Evolutionary conservation across 1,140 invertebrate genomes (phyloP).

Genomic region (Drosophila cardini): DNA sequence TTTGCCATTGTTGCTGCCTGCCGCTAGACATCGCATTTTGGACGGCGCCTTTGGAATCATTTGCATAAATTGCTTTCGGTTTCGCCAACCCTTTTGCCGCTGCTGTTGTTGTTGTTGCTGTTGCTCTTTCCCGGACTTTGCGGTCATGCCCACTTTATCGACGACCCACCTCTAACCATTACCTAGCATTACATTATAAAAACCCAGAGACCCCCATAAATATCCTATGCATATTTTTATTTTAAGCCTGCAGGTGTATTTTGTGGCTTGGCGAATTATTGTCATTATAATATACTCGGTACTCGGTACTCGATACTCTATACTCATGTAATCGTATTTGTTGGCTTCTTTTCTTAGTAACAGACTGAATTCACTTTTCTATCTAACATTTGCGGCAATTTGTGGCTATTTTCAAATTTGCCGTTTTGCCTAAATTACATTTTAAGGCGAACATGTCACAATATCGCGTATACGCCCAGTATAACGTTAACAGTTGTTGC

Average conservation of each 20-base stretch:
- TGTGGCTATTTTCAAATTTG: constrained; percentile 35
- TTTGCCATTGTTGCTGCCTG: constrained; percentile 26
- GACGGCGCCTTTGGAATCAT: constrained; percentile 78
- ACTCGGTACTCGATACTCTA: constrained; percentile 8
- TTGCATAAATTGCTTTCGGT: constrained; percentile 78
- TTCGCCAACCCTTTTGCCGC: constrained; percentile 67
- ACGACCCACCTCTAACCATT: constrained; percentile 59
- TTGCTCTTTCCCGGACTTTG: constrained; percentile 42
- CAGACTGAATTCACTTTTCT: constrained; percentile 3
- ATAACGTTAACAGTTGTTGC: background rate
- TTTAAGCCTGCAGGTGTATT: constrained; percentile 76
- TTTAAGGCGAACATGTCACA: constrained; percentile 55
- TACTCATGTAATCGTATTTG: constrained; percentile 2
- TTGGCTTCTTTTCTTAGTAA: constrained; percentile 5
- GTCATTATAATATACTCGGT: constrained; percentile 65
- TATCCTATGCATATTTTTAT: constrained; percentile 52
- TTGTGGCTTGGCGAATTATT: constrained; percentile 76
- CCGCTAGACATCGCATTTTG: constrained; percentile 56
- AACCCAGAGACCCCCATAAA: constrained; percentile 26
- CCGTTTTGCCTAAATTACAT: constrained; percentile 47
- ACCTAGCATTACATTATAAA: constrained; percentile 32
- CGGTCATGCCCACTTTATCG: constrained; percentile 67
- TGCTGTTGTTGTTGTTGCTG: constrained; percentile 29
- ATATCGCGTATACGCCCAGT: constrained; percentile 67
- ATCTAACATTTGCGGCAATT: constrained; percentile 43